Evolutionary conservation across 2,888 invertebrate genomes (phyloP), one percentile per base, ranked within the genome.

Genomic region (Adela reaumurella): DNA sequence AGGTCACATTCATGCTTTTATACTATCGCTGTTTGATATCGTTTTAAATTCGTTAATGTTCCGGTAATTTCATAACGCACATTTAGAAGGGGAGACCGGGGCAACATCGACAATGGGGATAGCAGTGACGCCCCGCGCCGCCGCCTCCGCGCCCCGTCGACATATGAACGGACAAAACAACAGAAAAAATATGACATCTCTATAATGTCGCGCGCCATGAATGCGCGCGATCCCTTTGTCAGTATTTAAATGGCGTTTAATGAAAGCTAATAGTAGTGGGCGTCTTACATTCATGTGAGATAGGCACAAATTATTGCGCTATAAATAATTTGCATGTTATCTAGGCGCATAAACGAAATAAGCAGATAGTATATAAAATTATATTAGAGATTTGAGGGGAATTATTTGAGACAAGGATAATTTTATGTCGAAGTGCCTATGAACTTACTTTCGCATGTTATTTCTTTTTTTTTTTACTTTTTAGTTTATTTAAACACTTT

Each of bases 121-220:
- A 3, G 35, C 35, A 14, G 14, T 14, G n/a, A 8, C 35, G 11
- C 35, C 24, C 10, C 10, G 24, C 24, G 6, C 24, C 24, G 24
- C 24, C 10, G 6, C 24, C 24, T 35, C 47, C 42, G 42, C 47
- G 49, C 49, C 49, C 11, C 16, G 29, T 14, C 17, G 52, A 53
- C 54, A 50, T 49, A 51, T 52, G 49, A 52, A 57, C 58, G 35
- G 35, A 35, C 35, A 11, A 35, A 35, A 35, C 35, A 35, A 35
- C 35, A 35, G 35, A 61, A 67, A 67, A 67, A 67, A 64, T 60
- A 62, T 68, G 65, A 70, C 67, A 63, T 60, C 68, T 69, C 62
- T 63, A 67, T 72, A 62, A 64, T 58, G 35, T 35, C 52, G 56
- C 52, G 52, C 46, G 46, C 11, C 35, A 14, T 35, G 35, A 35